Conservation (phyloP, 2,113 vertebrate genomes). For the Chroicocephalus ridibundus region DNA sequence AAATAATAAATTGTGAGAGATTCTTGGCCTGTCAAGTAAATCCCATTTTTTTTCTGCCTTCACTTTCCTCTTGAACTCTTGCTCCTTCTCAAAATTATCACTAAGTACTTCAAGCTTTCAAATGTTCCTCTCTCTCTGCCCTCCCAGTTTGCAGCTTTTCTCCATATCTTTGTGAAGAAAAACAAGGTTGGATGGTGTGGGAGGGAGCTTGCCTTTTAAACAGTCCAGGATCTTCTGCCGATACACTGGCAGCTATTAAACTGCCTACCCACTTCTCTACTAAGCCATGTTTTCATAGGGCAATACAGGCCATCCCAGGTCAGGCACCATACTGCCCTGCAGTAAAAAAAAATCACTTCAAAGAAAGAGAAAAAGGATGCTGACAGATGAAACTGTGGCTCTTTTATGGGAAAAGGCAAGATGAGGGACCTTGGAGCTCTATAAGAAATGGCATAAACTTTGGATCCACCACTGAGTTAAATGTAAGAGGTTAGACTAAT, state of each 20-base stretch:
- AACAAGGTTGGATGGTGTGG: not conserved
- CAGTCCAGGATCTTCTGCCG: not conserved
- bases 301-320: not conserved
- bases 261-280: not conserved
- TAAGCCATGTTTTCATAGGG: conserved; percentile 1
- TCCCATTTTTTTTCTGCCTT: not conserved
- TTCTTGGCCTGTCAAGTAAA: not conserved
- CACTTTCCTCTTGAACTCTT: not conserved
- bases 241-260: not conserved
- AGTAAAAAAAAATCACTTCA: conserved; percentile 19
- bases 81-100: not conserved
- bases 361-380: not conserved
- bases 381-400: not conserved
- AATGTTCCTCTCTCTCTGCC: not conserved
- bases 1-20: not conserved
- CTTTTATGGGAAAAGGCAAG: not conserved
- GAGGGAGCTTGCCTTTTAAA: conserved; percentile 8
- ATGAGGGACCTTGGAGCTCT: not conserved
- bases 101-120: not conserved
- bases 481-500: not conserved
- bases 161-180: conserved; percentile 23
- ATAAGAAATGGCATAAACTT: not conserved
- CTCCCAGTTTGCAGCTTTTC: conserved; percentile 14
- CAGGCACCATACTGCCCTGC: conserved; percentile 35
- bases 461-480: not conserved